Evolutionary conservation across 1,140 invertebrate genomes (phyloP).

Genomic region (Aricia agestis): DNA sequence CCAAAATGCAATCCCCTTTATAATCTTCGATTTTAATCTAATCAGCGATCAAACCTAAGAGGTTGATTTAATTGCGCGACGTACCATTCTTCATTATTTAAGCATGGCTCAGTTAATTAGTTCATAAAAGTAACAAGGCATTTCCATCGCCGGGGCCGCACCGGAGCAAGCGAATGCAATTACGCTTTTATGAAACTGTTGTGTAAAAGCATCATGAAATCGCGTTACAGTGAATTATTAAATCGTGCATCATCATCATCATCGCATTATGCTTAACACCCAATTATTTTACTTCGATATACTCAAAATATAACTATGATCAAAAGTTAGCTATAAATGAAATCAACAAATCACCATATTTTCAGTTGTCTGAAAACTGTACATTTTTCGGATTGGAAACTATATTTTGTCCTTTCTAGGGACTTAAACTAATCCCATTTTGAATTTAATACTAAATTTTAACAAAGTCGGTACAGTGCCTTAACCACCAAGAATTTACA

Average conservation of each 20-base stretch:
- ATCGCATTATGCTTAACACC: not conserved
- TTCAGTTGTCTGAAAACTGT: too few species aligned
- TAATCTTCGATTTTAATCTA: not conserved
- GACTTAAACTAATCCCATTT: too few species aligned
- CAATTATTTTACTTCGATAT: too few species aligned
- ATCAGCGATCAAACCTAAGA: constrained; percentile 26
- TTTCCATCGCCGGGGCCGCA: constrained; percentile 66
- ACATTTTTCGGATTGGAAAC: too few species aligned
- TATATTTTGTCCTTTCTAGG: too few species aligned
- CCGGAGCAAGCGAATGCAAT: constrained; percentile 55
- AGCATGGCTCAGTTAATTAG: constrained; percentile 74
- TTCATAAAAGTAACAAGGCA: constrained; percentile 74
- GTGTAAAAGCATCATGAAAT: constrained; percentile 28
- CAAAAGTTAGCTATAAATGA: too few species aligned
- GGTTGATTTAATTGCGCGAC: constrained; percentile 73
- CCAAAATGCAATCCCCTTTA: not conserved
- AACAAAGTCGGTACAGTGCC: too few species aligned
- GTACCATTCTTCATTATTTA: constrained; percentile 73
- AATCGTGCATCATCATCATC: constrained; percentile 10
- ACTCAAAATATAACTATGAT: too few species aligned
- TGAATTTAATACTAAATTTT: too few species aligned
- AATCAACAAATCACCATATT: too few species aligned
- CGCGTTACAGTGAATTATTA: constrained; percentile 16
- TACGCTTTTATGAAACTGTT: constrained; percentile 54
- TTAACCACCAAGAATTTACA: too few species aligned